Conservation (phyloP, 2,888 invertebrate genomes). For the Nephrotoma guestfalica region DNA sequence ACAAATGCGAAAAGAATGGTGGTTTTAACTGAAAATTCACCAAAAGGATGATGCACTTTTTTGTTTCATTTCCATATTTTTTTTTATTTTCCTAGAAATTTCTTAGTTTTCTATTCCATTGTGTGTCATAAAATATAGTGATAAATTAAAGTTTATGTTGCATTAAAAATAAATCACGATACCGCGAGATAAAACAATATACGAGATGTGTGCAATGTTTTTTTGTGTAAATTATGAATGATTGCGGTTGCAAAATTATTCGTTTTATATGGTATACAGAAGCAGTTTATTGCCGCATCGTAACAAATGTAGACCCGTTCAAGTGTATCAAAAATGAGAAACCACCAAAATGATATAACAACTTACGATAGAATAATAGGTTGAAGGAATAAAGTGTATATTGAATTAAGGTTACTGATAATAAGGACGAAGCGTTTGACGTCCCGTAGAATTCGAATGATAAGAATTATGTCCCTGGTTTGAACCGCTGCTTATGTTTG, state of each 20-base stretch:
- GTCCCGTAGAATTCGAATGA: too few relatives aligned
- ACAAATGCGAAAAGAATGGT: background rate
- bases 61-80: background rate
- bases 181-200: background rate
- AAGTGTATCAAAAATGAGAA: too few relatives aligned
- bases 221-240: background rate
- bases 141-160: background rate
- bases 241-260: background rate
- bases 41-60: background rate
- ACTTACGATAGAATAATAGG: too few relatives aligned
- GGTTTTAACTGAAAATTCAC: background rate
- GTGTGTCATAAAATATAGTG: background rate
- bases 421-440: too few relatives aligned
- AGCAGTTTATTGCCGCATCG: too few relatives aligned
- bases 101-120: background rate
- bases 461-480: too few relatives aligned
- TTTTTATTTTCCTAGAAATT: background rate
- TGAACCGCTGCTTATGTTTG: too few relatives aligned
- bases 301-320: too few relatives aligned
- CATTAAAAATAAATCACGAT: background rate
- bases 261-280: too few relatives aligned
- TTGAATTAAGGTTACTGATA: too few relatives aligned
- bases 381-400: too few relatives aligned
- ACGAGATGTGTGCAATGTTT: background rate
- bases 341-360: too few relatives aligned